Conservation (phyloP, 2,888 invertebrate genomes). For the Tuta absoluta region DNA sequence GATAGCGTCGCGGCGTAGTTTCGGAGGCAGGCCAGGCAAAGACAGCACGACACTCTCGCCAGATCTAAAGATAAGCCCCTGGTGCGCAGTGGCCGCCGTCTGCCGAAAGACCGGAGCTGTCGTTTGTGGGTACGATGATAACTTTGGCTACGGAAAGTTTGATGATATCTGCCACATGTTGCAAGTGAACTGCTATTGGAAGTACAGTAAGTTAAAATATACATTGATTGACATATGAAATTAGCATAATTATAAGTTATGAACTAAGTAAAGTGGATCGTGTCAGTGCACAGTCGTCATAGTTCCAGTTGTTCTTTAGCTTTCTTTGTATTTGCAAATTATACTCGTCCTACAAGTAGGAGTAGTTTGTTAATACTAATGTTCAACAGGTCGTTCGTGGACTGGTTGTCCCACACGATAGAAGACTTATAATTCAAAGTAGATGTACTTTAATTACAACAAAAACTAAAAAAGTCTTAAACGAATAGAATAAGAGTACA, state of each 20-base stretch:
- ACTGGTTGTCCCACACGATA: too few relatives aligned
- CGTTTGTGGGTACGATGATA: constrained; percentile 62
- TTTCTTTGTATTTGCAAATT: too few relatives aligned
- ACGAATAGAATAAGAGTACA: too few relatives aligned
- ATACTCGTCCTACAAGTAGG: too few relatives aligned
- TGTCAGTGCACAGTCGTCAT: too few relatives aligned
- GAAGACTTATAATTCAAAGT: too few relatives aligned
- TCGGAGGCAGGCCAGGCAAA: constrained; percentile 35
- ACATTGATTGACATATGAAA: background rate
- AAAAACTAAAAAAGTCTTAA: too few relatives aligned
- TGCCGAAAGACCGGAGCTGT: constrained; percentile 48
- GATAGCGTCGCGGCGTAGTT: constrained; percentile 47
- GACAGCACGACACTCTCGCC: background rate
- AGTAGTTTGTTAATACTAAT: too few relatives aligned
- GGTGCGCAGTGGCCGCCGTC: constrained; percentile 57
- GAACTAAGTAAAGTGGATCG: too few relatives aligned
- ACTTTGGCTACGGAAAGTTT: constrained; percentile 60
- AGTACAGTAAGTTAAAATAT: constrained; percentile 55
- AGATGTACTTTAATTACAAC: too few relatives aligned
- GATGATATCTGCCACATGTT: constrained; percentile 65
- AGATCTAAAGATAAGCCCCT: constrained; percentile 41
- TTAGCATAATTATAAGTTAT: background rate
- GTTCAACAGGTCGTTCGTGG: too few relatives aligned
- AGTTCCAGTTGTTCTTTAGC: too few relatives aligned
- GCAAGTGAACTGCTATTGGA: constrained; percentile 65